Base-by-base conservation (phyloP, 1,140 invertebrate species). In the Helicoverpa armigera region DNA sequence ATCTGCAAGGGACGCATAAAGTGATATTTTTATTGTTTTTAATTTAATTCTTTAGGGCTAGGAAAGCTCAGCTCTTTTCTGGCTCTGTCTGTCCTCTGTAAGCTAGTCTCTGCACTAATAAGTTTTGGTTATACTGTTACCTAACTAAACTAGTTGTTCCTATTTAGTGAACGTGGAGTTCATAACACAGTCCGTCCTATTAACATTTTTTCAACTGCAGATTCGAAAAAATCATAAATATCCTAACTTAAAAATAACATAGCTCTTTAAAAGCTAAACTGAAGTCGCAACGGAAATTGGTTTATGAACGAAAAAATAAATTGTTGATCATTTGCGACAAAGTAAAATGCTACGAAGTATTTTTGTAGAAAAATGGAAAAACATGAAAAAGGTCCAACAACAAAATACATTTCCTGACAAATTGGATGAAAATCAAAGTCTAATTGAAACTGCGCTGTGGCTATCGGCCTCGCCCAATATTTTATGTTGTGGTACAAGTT, bases 351-450 rank as follows among this genome's bases (percentile, higher is more conserved):
- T 43, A 43, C 35, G 7, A 43, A 43, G 9, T 43, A 43, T 43
- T 50, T 69, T 69, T 50, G 13, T 10, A 48, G 63, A 48, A 50
- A 69, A 50, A 43, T 11, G 53, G 14, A 35, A 54, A 53, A 43
- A 9, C 16, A 16, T 2, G 16, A 58, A 67, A 16, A 43, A 73
- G n/a, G 53, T 35, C 23, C 13, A 35, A n/a, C 69, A 73, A 56
- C 7, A 73, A 43, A 74, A 43, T 48, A 77, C 35, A 77, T 65
- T 77, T 65, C 35, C 60, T 65, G 60, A 77, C 13, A 77, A 65
- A 65, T 77, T 77, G 58, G 48, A 65, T 77, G 74, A 77, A 77
- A 77, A 77, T 54, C 74, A 65, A 53, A 76, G 35, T 65, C 58
- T 77, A 77, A 77, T 77, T 77, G 60, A 77, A 77, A 65, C 74